Base-by-base conservation (phyloP, 2,888 invertebrate species). In the Leptothorax acervorum region DNA sequence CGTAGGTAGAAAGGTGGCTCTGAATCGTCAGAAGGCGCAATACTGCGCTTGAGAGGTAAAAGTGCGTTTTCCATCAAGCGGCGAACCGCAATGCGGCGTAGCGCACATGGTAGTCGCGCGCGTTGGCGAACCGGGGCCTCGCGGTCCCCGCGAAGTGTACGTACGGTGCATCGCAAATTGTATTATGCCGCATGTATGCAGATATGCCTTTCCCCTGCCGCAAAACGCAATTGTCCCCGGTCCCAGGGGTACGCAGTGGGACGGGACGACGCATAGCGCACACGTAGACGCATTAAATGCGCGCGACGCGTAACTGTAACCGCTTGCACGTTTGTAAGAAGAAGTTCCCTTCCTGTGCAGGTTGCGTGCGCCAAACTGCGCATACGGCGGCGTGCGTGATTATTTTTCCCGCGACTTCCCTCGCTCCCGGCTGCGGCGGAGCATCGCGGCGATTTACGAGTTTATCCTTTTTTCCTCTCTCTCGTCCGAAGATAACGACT, bases 221-320 rank as follows among this genome's bases (percentile, higher is more conserved):
- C 93, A 92, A 92, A 81, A 92, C 89, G 93, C 93, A 93, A 93
- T 94, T 93, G 94, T 94, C 92, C 92, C 88, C 89, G 86, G 93
- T 93, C 92, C 91, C 87, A 88, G 85, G 78, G n/a, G 28, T 23
- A 57, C 55, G n/a, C n/a, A 45, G 63, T 12, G 73, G n/a, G 81
- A 55, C 5, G 65, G 71, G 23, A 45, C 48, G 68, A 5, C 42
- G 63, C 78, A 53, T n/a, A 57, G 35, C 35, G 63, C 51, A 51
- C 68, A 57, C 42, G 73, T 68, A 71, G 65, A 73, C 65, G 73
- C 84, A 68, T 66, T 82, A 74, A 84, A 68, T 73, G 74, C 82
- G 81, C 48, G 73, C 23, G 81, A 82, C 73, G 65, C 73, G 65
- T 84, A 84, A 81, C 75, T 78, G 83, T 83, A 85, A 83, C 83